phyloP scores from a whole-genome alignment of 2,888 invertebrate genomes.

The Caenorhabditis sinica region DNA sequence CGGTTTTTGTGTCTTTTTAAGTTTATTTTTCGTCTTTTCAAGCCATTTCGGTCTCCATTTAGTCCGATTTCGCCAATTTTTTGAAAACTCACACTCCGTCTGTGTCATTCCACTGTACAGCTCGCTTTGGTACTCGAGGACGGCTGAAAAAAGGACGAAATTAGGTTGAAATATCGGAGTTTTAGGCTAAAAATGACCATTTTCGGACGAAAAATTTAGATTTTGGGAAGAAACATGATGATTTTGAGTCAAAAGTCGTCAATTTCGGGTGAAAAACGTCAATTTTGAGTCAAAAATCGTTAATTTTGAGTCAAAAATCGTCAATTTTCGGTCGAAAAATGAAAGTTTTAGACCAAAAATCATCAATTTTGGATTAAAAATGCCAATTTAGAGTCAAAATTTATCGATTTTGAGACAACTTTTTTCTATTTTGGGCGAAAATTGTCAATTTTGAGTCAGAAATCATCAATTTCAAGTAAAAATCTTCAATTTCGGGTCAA shows the following conservation, averaged over 20 bases:
- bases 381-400: no score
- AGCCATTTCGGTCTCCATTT: no score
- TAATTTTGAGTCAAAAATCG: no score
- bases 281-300: no score
- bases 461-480: no score
- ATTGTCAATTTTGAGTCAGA: no score
- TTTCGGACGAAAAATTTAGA: background rate
- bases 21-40: background rate
- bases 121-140: conserved; percentile 33
- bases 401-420: no score
- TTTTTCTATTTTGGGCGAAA: no score
- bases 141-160: conserved; percentile 34
- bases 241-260: background rate
- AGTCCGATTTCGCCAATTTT: background rate
- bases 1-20: background rate
- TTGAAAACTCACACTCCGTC: conserved; percentile 31
- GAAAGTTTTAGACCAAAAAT: no score
- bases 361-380: background rate
- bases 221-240: no score
- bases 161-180: background rate
- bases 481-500: no score
- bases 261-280: background rate
- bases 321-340: no score
- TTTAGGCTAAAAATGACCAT: background rate
- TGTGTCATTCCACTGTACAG: conserved; percentile 36